Evolutionary conservation across 2,113 vertebrate species (phyloP).

Genomic region (Neotoma lepida): DNA sequence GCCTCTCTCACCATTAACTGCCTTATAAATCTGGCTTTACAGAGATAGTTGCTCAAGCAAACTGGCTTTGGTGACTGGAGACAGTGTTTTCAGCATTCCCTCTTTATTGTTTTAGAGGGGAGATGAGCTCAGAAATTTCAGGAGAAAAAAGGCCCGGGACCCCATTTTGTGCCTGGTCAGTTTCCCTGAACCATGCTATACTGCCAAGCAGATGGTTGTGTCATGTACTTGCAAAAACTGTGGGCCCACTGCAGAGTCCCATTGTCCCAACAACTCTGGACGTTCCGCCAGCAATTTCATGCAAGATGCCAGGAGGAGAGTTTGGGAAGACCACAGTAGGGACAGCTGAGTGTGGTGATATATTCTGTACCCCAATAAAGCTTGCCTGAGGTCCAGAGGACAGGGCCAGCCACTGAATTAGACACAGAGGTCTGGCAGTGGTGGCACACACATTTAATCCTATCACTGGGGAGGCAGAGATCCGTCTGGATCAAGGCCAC

Average conservation of each 20-base stretch:
- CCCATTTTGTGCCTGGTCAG: not conserved
- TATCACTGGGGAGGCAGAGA: too few species aligned
- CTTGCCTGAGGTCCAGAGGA: too few species aligned
- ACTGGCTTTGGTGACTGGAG: slow-evolving; percentile 38
- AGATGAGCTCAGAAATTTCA: slow-evolving; percentile 39
- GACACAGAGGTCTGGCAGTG: too few species aligned
- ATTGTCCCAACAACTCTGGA: not conserved
- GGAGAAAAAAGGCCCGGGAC: slow-evolving; percentile 19
- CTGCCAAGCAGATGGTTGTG: slow-evolving; percentile 29
- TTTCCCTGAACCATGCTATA: not conserved
- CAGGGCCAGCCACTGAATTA: too few species aligned
- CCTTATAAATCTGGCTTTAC: slow-evolving; percentile 65
- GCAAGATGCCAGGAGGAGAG: not conserved
- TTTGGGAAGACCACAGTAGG: not conserved
- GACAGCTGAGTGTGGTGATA: not conserved
- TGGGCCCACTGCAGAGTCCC: not conserved
- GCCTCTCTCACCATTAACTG: slow-evolving; percentile 62
- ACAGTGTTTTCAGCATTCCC: not conserved
- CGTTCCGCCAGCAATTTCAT: not conserved
- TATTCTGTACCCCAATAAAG: too few species aligned
- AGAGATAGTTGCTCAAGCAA: slow-evolving; percentile 30
- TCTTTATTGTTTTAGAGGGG: not conserved
- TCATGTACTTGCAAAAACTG: not conserved
- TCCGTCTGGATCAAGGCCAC: too few species aligned
- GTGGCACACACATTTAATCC: too few species aligned